Evolutionary conservation across 35 echinoderm and acorn worm genomes (phyloP).

Genomic region (Amphiura filiformis): DNA sequence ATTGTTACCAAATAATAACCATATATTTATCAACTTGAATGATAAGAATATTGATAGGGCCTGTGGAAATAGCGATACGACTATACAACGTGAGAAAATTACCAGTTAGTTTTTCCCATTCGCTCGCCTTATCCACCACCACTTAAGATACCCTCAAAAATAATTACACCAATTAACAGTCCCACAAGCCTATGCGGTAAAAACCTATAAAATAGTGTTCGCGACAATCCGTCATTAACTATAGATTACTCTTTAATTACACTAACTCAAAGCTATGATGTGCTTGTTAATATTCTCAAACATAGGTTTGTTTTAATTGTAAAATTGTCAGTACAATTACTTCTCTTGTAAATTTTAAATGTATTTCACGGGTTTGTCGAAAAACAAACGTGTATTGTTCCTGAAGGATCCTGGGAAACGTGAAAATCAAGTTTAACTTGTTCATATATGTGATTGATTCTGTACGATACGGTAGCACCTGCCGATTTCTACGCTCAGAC

Average conservation of each 20-base stretch:
- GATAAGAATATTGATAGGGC: background rate
- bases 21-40: background rate
- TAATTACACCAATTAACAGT: background rate
- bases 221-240: too few species aligned
- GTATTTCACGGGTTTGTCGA: too few species aligned
- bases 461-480: background rate
- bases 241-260: too few species aligned
- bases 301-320: too few species aligned
- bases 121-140: background rate
- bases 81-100: background rate
- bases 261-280: too few species aligned
- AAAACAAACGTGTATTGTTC: too few species aligned
- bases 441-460: background rate
- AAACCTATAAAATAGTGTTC: too few species aligned
- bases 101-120: background rate
- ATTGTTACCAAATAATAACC: constrained; percentile 2
- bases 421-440: background rate
- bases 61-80: background rate
- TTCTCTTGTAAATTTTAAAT: too few species aligned
- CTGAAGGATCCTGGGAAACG: background rate
- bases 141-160: background rate
- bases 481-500: constrained; percentile 2
- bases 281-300: too few species aligned
- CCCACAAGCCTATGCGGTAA: background rate
- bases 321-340: too few species aligned